Base-by-base conservation (phyloP, 2,113 vertebrate genomes). In the Labeo catla region DNA sequence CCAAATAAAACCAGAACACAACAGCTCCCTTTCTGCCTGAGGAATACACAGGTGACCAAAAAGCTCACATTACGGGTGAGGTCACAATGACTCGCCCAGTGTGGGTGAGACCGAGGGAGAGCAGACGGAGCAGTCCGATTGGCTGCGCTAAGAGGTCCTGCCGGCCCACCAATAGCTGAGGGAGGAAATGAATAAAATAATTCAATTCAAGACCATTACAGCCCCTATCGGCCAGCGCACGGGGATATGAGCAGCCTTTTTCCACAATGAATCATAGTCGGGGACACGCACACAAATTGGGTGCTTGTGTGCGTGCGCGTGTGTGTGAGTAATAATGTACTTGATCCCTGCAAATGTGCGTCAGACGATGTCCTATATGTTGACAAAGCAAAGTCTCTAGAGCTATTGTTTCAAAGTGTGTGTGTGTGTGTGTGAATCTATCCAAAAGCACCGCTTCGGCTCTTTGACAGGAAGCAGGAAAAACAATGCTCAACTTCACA, bases 381-480 rank as follows among this genome's bases (percentile, higher is more conserved):
- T 83, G 81, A 84, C 81, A 84, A 57, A 87, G 74, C 68, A 52
- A 84, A 76, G 77, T 84, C 54, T 87, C 76, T 84, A 79, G 84
- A 77, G 86, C 68, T 87, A 85, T 84, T 84, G 43, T 84, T 86
- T 83, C 73, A 70, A 84, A 73, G 57, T 54, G 81, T 84, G 81
- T 74, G 79, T 49, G 61, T 28, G 34, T 81, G 57, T 68, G 65
- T 76, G 81, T 83, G 80, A 19, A 57, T 2, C 6, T 23, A 76
- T 84, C 70, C 66, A 82, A 87, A 88, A 61, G 65, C 50, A 87
- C 16, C 5, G 72, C 6, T 1, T 84, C 89, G 74, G 76, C 88
- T 92, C 93, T 94, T 87, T 85, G 87, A 91, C 83, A 86, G 88
- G 89, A 91, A 89, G 86, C 91, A 87, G 88, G 89, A 84, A 91